phyloP scores from a whole-genome alignment of 2,113 vertebrate species.

The Eretmochelys imbricata region DNA sequence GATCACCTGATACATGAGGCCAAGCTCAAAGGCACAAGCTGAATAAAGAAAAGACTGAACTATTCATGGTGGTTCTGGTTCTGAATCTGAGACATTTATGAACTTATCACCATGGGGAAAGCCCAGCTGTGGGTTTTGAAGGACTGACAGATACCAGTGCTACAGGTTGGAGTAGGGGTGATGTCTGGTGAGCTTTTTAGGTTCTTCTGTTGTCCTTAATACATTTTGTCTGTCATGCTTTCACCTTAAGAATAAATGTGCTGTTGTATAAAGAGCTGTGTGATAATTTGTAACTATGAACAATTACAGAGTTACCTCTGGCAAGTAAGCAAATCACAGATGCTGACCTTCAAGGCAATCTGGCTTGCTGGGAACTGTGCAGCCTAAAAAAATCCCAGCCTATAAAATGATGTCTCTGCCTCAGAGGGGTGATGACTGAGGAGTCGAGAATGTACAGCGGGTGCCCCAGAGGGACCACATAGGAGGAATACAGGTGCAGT shows the following conservation, averaged over 20 bases:
- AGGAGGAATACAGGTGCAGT: not conserved
- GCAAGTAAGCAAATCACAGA: too few species aligned
- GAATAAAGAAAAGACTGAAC: not conserved
- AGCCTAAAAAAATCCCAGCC: not conserved
- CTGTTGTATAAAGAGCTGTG: too few species aligned
- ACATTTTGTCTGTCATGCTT: not conserved
- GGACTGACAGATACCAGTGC: not conserved
- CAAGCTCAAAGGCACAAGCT: not conserved
- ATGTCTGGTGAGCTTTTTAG: not conserved
- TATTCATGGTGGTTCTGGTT: too few species aligned
- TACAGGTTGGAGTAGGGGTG: not conserved
- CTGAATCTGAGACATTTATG: too few species aligned
- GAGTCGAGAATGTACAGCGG: not conserved
- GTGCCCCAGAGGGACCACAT: not conserved
- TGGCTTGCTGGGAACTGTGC: not conserved
- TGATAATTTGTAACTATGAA: not conserved
- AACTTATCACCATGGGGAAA: not conserved
- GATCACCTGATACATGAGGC: not conserved
- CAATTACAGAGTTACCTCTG: not conserved
- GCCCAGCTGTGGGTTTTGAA: not conserved
- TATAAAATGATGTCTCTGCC: not conserved
- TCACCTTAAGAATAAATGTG: not conserved
- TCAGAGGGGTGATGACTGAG: not conserved
- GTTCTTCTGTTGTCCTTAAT: not conserved
- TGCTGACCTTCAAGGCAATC: not conserved